A percentile compares a stretch with the other conserved stretches of the same genome.
Conservation (phyloP, 2,888 invertebrate genomes). For the Athripsodes cinereus region DNA sequence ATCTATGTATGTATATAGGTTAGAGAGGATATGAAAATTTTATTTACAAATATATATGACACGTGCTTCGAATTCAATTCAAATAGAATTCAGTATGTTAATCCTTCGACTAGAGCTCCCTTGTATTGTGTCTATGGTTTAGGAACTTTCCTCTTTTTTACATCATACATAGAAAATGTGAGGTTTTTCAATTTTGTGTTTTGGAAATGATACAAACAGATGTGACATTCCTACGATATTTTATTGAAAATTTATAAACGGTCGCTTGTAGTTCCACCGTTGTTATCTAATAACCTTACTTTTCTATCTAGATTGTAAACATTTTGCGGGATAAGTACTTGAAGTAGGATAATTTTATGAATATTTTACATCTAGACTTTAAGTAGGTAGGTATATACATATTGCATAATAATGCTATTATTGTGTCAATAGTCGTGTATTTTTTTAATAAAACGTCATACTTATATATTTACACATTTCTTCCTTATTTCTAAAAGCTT, state of each 20-base stretch:
- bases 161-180: not conserved
- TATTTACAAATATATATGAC: slow-evolving; percentile 3
- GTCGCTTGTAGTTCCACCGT: not conserved
- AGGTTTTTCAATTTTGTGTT: not conserved
- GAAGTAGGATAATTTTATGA: no score
- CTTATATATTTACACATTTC: no score
- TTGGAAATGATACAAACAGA: not conserved
- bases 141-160: not conserved
- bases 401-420: no score
- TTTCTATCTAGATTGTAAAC: no score
- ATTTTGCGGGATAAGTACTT: no score
- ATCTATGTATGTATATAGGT: not conserved
- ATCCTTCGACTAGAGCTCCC: not conserved
- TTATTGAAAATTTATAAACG: not conserved
- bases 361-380: no score
- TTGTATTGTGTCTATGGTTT: not conserved
- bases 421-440: no score
- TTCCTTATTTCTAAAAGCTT: no score
- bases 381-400: no score
- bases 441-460: no score
- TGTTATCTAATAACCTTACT: no score
- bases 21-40: not conserved
- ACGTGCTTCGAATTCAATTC: not conserved
- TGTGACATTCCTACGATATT: not conserved
- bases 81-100: not conserved